Conservation (phyloP, 2,888 invertebrate species). For the Pachliopta kotzebuea region DNA sequence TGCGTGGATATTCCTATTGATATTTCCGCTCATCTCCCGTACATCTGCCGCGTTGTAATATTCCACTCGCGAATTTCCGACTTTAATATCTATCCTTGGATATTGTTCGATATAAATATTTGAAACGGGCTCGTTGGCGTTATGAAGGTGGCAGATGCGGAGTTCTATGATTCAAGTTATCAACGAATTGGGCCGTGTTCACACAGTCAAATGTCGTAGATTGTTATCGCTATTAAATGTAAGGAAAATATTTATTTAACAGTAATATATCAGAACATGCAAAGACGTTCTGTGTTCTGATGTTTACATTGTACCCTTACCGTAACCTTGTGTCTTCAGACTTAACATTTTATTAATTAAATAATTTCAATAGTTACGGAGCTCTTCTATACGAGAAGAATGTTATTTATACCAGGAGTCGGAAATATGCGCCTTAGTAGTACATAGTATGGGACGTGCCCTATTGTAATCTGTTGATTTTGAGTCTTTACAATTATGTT, state of each 20-base stretch:
- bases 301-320: too few relatives aligned
- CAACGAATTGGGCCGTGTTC: conserved; percentile 5
- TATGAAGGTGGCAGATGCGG: conserved; percentile 35
- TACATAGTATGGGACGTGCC: too few relatives aligned
- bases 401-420: too few relatives aligned
- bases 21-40: conserved; percentile 16
- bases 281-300: too few relatives aligned
- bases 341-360: too few relatives aligned
- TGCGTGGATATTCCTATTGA: conserved; percentile 1
- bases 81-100: conserved; percentile 58
- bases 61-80: conserved; percentile 44
- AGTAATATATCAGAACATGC: not conserved
- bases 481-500: too few relatives aligned
- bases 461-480: too few relatives aligned
- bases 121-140: conserved; percentile 46
- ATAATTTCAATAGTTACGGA: too few relatives aligned
- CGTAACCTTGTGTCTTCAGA: too few relatives aligned
- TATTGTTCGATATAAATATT: conserved; percentile 56
- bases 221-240: not conserved
- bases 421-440: too few relatives aligned
- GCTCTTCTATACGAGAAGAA: too few relatives aligned
- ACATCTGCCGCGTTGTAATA: conserved; percentile 39
- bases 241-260: not conserved
- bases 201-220: not conserved
- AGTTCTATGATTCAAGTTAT: conserved; percentile 17